Conservation (phyloP, 2,888 invertebrate genomes). For the Drosophila nigricruria region DNA sequence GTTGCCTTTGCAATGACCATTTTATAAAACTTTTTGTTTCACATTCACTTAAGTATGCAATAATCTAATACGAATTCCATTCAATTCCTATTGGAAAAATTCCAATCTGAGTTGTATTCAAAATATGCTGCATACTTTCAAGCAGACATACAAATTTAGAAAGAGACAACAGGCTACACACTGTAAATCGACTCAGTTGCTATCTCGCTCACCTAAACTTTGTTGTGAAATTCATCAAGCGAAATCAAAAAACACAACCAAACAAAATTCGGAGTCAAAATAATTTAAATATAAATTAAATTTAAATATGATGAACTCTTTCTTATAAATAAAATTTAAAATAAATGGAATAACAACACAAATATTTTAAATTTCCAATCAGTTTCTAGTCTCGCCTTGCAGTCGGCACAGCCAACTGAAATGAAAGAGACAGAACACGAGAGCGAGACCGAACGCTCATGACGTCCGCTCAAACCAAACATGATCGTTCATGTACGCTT, state of each 20-base stretch:
- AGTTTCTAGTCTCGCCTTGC: not conserved
- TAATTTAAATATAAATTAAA: not conserved
- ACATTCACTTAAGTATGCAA: slow-evolving; percentile 14
- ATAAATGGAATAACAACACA: not conserved
- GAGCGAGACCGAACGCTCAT: not conserved
- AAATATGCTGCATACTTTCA: slow-evolving; percentile 56
- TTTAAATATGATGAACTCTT: not conserved
- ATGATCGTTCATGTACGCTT: slow-evolving; percentile 51
- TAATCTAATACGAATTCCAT: not conserved
- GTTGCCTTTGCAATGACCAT: slow-evolving; percentile 24
- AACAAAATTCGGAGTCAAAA: not conserved
- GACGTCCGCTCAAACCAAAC: slow-evolving; percentile 36
- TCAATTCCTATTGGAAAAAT: not conserved
- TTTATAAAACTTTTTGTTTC: not conserved
- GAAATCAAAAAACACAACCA: slow-evolving; percentile 6
- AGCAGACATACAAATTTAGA: slow-evolving; percentile 3
- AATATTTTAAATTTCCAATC: not conserved
- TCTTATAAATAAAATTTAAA: not conserved
- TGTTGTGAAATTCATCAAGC: slow-evolving; percentile 68
- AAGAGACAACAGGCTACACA: slow-evolving; percentile 25
- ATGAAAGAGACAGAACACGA: not conserved
- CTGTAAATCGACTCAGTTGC: not conserved
- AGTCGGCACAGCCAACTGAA: slow-evolving; percentile 12
- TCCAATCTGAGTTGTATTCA: not conserved
- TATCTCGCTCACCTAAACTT: slow-evolving; percentile 32